Base-by-base conservation (phyloP, 2,888 invertebrate genomes). In the Theretra japonica region DNA sequence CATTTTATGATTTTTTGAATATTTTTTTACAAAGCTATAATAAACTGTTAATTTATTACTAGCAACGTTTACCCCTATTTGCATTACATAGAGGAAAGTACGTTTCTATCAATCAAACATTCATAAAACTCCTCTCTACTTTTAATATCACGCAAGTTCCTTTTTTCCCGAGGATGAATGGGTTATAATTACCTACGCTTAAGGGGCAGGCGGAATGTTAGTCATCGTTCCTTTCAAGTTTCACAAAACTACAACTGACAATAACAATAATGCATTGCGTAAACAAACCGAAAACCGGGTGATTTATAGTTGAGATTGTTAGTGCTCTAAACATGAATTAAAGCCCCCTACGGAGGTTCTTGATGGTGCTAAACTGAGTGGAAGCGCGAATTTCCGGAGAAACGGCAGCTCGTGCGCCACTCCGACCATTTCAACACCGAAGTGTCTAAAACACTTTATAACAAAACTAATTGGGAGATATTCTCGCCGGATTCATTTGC, bases 301-400 rank as follows among this genome's bases (percentile, higher is more conserved):
- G 56, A 62, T 65, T 56, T 62, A n/a, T 62, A 56, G 48, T 4
- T n/a, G 59, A 70, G 28, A 33, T 33, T 62, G 33, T 70, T 70
- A 56, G 41, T 65, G 70, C 56, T 70, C 19, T 56, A 65, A 33
- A 53, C 60, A 65, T 65, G 70, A 70, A 62, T 56, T 62, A 70
- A 41, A 59, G 59, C 23, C 59, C 70, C 70, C 70, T 25, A 57
- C 33, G 70, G 70, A 59, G 23, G 25, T 21, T 17, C 33, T 25
- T 53, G 56, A 62, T 33, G 56, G 62, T 53, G 17, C 56, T 70
- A 53, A 70, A 70, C 50, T 56, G 53, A 65, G 53, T 65, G 62
- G 70, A 60, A 65, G 33, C 53, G 53, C 33, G 53, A 62, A 65
- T 62, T 53, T 70, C 70, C 23, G 56, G 19, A 57, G 41, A 56